Conservation (phyloP, 1,140 invertebrate genomes). For the Charaxes varanes region DNA sequence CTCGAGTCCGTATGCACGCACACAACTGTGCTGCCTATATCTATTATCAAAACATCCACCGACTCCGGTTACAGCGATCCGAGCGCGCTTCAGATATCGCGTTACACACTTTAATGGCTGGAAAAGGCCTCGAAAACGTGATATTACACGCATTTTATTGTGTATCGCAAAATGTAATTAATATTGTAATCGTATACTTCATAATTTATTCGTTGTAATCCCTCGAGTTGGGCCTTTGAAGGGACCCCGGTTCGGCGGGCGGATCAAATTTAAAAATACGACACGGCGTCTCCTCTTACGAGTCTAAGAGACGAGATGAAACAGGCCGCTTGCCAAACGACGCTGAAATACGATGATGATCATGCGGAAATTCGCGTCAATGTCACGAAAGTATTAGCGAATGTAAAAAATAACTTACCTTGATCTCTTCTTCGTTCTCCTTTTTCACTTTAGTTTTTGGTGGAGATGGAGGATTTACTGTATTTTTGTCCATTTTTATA, state of each 20-base stretch:
- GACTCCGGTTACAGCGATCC: constrained; percentile 69
- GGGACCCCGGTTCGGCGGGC: constrained; percentile 35
- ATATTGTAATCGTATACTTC: constrained; percentile 63
- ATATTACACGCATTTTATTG: constrained; percentile 73
- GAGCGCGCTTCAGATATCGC: constrained; percentile 70
- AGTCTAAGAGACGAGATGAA: constrained; percentile 48
- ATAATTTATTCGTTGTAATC: constrained; percentile 64
- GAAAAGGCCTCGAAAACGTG: constrained; percentile 74
- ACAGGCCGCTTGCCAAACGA: constrained; percentile 56
- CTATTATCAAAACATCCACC: constrained; percentile 74
- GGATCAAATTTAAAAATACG: constrained; percentile 71
- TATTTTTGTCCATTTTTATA: constrained; percentile 53
- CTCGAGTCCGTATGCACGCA: constrained; percentile 44
- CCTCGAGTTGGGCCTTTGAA: constrained; percentile 38
- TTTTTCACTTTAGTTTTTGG: constrained; percentile 64
- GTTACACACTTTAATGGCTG: constrained; percentile 73
- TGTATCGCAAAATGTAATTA: constrained; percentile 71
- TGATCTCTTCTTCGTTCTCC: constrained; percentile 73
- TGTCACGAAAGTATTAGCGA: constrained; percentile 30
- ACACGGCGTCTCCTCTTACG: constrained; percentile 55
- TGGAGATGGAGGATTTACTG: constrained; percentile 36
- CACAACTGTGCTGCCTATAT: constrained; percentile 59
- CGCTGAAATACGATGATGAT: constrained; percentile 46
- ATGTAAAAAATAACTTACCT: constrained; percentile 36
- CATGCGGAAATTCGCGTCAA: constrained; percentile 51